Percentiles rank a stretch among this genome's conserved stretches.
phyloP scores from a whole-genome alignment of 2,888 invertebrate species.

The Congeria kusceri region DNA sequence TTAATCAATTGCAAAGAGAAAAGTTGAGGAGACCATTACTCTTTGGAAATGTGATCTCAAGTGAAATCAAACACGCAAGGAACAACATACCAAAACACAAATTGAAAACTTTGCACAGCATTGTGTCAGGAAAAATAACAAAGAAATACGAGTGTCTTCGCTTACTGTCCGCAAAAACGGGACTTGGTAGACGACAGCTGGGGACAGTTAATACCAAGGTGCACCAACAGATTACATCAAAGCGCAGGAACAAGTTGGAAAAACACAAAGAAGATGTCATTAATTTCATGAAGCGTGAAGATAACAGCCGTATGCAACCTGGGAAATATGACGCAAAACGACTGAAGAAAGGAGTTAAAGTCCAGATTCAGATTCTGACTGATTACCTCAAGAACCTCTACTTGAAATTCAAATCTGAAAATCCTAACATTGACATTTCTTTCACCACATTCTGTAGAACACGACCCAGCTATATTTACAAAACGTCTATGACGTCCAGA shows the following conservation, averaged over 20 bases:
- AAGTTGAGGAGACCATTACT: constrained; percentile 11
- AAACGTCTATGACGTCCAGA: constrained; percentile 23
- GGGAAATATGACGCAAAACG: constrained; percentile 8
- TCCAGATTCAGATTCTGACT: constrained; percentile 21
- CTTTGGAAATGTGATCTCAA: constrained; percentile 4
- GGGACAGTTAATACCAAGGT: constrained; percentile 15
- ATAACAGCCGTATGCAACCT: constrained; percentile 21
- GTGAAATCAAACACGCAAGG: constrained; percentile 2
- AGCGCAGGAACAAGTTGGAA: constrained; percentile 2
- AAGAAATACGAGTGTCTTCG: constrained; percentile 39
- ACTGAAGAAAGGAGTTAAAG: background rate
- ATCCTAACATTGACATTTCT: constrained; percentile 32
- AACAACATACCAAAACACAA: too few species aligned
- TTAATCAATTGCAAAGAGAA: constrained; percentile 1
- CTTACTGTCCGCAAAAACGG: constrained; percentile 22
- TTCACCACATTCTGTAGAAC: constrained; percentile 40
- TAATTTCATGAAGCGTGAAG: too few species aligned
- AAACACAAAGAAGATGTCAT: too few species aligned
- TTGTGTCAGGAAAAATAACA: constrained; percentile 25
- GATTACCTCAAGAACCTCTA: constrained; percentile 28
- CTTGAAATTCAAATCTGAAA: constrained; percentile 33
- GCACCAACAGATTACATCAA: background rate
- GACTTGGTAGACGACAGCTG: constrained; percentile 28
- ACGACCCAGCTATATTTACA: constrained; percentile 38
- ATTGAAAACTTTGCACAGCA: too few species aligned